Evolutionary conservation across 2,888 invertebrate species (phyloP).

Genomic region (Agrenia bidenticulata): DNA sequence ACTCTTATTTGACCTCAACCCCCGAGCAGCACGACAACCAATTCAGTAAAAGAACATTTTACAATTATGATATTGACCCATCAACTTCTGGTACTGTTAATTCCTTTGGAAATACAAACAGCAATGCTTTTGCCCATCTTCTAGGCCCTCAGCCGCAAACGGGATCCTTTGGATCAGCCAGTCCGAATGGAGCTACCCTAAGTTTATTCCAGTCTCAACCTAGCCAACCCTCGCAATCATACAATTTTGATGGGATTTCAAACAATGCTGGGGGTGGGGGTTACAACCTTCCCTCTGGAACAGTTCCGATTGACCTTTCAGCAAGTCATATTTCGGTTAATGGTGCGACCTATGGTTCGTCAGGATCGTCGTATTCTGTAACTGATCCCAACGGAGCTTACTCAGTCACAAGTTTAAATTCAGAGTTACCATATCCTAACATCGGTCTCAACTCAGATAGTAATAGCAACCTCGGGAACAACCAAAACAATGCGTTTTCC

Average conservation of each 20-base stretch:
- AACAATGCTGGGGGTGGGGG: not conserved
- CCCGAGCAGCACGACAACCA: conserved; percentile 20
- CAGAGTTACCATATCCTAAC: conserved; percentile 16
- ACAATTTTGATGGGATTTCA: conserved; percentile 26
- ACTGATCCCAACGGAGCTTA: conserved; percentile 6
- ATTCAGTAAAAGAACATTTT: conserved; percentile 45
- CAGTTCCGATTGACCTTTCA: conserved; percentile 45
- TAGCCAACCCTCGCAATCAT: not conserved
- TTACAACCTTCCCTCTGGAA: conserved; percentile 34
- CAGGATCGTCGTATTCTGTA: not conserved
- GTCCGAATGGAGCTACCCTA: conserved; percentile 41
- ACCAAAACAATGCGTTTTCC: conserved; percentile 8
- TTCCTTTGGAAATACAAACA: conserved; percentile 26
- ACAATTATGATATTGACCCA: conserved; percentile 26
- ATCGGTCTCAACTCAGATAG: not conserved
- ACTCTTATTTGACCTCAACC: not conserved
- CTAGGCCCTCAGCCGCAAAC: conserved; percentile 34
- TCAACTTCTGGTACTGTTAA: conserved; percentile 13
- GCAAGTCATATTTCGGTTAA: conserved; percentile 44
- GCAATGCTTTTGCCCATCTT: conserved; percentile 46
- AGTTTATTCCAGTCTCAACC: conserved; percentile 22
- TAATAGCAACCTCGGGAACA: not conserved
- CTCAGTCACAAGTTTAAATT: not conserved
- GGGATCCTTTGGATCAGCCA: conserved; percentile 34
- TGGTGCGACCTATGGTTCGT: not conserved